Percentiles rank a stretch among this genome's conserved stretches.
phyloP scores from a whole-genome alignment of 1,140 invertebrate genomes.

The Musca domestica region DNA sequence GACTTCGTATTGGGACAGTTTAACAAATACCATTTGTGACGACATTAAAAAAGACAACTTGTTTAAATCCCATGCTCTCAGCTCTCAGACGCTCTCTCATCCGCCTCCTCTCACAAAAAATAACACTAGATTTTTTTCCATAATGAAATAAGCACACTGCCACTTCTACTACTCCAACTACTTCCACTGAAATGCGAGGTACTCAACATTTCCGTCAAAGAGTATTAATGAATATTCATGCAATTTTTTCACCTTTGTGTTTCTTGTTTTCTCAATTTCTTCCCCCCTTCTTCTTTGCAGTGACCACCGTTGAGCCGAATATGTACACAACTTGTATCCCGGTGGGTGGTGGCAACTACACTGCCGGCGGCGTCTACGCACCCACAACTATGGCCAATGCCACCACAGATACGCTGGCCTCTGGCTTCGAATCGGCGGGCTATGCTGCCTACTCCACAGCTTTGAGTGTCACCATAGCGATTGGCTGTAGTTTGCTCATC shows the following conservation, averaged over 20 bases:
- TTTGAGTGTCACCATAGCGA: conserved; percentile 86
- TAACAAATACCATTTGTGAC: too few relatives aligned
- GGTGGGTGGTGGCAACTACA: conserved; percentile 52
- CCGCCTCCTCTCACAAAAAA: too few relatives aligned
- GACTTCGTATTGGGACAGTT: too few relatives aligned
- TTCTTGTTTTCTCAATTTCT: background rate
- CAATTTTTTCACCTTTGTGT: background rate
- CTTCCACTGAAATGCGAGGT: too few relatives aligned
- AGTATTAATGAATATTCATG: background rate
- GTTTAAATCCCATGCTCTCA: too few relatives aligned
- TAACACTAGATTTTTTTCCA: too few relatives aligned
- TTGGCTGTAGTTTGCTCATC: conserved; percentile 85
- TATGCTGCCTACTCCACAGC: conserved; percentile 86
- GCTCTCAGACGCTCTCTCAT: too few relatives aligned
- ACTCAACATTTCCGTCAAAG: too few relatives aligned
- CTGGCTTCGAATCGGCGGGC: conserved; percentile 76
- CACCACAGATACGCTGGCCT: conserved; percentile 66
- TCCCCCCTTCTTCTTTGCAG: conserved; percentile 39
- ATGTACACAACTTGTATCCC: conserved; percentile 62
- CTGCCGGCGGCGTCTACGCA: conserved; percentile 54
- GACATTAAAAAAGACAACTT: too few relatives aligned
- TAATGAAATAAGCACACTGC: too few relatives aligned
- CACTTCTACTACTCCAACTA: too few relatives aligned
- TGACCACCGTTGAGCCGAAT: conserved; percentile 59
- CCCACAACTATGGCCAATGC: conserved; percentile 60